Base-by-base conservation (phyloP, 2,888 invertebrate species). In the Teinopalpus imperialis region DNA sequence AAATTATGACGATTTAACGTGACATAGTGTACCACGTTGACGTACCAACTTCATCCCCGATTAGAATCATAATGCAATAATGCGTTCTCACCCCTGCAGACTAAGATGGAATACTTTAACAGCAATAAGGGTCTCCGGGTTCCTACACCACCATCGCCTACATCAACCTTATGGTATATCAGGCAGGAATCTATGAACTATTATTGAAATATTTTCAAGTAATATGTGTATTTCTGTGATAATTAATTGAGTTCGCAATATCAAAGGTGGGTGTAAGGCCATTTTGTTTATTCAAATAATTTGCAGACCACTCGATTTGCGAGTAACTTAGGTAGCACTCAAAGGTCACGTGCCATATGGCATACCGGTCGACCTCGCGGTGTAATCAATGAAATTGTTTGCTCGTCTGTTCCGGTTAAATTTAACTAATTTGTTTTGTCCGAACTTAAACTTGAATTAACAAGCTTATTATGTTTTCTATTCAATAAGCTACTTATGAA, bases 331-430 rank as follows among this genome's bases (percentile, higher is more conserved):
- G 24, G 24, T 18, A 18, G 18, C 24, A 6, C 1, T 26, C 1
- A 24, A 56, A 57, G 57, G 60, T 54, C 57, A 46, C 18, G 35
- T 27, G 42, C 53, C 60, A 57, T 56, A 57, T 59, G 57, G 57
- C 46, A 30, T 16, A 32, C 47, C 39, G 14, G 41, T 31, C 41
- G 54, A 34, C 59, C 59, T 59, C 52, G 55, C 24, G 20, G 18
- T 18, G 10, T 21, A 8, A 46, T 53, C 49, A 50, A 50, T 43
- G 43, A 45, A 45, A 54, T 39, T 40, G 10, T 32, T 36, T 31
- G 35, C 36, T 34, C 23, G 9, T 1, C 20, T 43, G 40, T 53
- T 55, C 52, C 52, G 53, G 48, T 34, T 40, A 14, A 29, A 29
- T 26, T 46, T 8, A 12, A 12, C 32, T 43, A 27, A 45, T 7